Base-by-base conservation (phyloP, 2,113 vertebrate species). In the Neotoma lepida region DNA sequence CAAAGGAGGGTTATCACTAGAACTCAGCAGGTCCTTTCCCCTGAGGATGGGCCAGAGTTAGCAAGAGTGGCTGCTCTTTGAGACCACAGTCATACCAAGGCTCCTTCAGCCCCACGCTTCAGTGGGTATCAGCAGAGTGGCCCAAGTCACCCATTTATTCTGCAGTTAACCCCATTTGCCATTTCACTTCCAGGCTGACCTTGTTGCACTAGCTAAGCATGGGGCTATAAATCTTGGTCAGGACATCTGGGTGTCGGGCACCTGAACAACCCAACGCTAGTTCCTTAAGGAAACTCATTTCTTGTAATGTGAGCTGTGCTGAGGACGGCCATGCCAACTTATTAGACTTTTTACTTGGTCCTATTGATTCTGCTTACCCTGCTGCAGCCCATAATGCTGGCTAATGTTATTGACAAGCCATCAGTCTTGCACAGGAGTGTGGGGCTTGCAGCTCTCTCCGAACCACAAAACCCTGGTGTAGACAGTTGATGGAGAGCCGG, bases 391-490 rank as follows among this genome's bases (percentile, higher is more conserved):
- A 97, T 99, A 99, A 98, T 99, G 99, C 99, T 99, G 99, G 99
- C 99, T 99, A 99, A 99, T 99, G 99, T 99, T 99, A 99, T 99
- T 99, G 99, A 99, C 97, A 98, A 99, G 98, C 98, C 99, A 99
- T 99, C 99, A 99, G 98, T 99, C 99, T 99, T 99, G 96, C 96
- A 97, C 98, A 99, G 99, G 99, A 98, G 98, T 98, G 99, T 99
- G 98, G 98, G 98, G 98, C 98, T 99, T 98, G 98, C 99, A 99
- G 98, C 99, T 99, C 98, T 99, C 98, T 99, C 98, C 9, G 97
- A 98, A 98, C 98, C 98, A 98, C 98, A 99, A 98, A 98, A 98
- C 97, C 98, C 98, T 98, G 98, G 98, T 98, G 98, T 98, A 99
- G 99, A 99, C 99, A 99, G 98, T 99, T 84, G 99, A 99, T 99